Evolutionary conservation across 2,888 invertebrate genomes (phyloP).

Genomic region (Dexiosoma caninum): DNA sequence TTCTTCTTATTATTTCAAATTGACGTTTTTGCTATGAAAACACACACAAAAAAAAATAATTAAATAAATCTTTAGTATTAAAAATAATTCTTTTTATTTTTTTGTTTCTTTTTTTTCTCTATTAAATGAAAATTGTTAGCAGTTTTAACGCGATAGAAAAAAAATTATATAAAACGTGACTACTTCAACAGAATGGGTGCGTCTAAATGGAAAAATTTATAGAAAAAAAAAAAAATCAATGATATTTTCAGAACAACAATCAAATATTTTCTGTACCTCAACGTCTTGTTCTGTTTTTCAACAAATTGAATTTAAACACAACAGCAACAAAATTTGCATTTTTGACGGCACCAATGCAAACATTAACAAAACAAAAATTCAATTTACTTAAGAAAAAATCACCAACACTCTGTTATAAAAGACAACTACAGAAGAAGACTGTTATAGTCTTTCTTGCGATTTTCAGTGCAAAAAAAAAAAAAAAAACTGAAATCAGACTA

Average conservation of each 20-base stretch:
- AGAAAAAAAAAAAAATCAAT: conserved; percentile 36
- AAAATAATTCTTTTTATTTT: conserved; percentile 3
- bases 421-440: conserved; percentile 14
- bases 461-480: conserved; percentile 11
- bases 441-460: conserved; percentile 41
- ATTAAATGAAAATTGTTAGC: not conserved
- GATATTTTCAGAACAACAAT: conserved; percentile 55
- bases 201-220: conserved; percentile 50
- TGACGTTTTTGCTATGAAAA: conserved; percentile 27
- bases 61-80: conserved; percentile 21
- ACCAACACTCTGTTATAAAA: not conserved
- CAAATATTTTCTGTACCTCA: conserved; percentile 16
- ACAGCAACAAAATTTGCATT: conserved; percentile 57
- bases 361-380: conserved; percentile 50
- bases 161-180: conserved; percentile 54
- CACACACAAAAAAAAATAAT: not conserved
- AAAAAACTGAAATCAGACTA: conserved; percentile 5
- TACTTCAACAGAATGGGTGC: conserved; percentile 59
- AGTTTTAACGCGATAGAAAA: conserved; percentile 6
- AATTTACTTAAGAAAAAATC: conserved; percentile 51
- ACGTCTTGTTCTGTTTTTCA: conserved; percentile 44
- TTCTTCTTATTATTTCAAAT: not conserved
- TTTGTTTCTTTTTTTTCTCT: too few species aligned
- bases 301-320: conserved; percentile 57
- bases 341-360: conserved; percentile 64